Conservation (phyloP, 2,797 vertebrate species). For the Protonibea diacanthus region DNA sequence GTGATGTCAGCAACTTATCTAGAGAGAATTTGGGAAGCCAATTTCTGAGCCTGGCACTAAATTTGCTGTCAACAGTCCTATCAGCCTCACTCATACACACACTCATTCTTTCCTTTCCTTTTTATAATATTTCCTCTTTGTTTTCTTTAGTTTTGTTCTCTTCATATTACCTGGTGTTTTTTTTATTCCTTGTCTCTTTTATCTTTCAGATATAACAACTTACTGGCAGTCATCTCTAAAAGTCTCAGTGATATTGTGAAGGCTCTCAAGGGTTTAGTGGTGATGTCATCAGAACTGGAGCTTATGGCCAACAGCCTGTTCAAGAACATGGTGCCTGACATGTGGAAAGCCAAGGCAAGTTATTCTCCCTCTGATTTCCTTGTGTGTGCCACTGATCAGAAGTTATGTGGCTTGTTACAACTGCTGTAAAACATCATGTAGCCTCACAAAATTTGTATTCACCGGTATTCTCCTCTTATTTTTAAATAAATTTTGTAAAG, state of each 20-base stretch:
- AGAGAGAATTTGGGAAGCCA: not conserved
- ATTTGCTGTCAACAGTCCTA: not conserved
- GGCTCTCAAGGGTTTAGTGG: slow-evolving; percentile 92
- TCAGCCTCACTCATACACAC: not conserved
- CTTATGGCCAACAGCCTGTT: slow-evolving; percentile 92
- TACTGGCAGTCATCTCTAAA: slow-evolving; percentile 86
- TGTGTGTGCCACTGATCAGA: not conserved
- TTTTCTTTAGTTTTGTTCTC: not conserved
- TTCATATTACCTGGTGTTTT: not conserved
- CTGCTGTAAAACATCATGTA: not conserved
- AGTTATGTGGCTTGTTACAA: not conserved
- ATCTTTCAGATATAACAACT: slow-evolving; percentile 89
- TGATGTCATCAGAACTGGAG: slow-evolving; percentile 94
- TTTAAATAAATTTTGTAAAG: not conserved
- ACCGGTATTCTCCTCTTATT: not conserved
- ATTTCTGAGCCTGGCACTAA: not conserved
- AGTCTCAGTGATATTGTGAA: slow-evolving; percentile 90
- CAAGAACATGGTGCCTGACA: slow-evolving; percentile 90
- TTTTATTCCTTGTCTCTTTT: not conserved
- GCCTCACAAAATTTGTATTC: not conserved
- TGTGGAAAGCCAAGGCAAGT: slow-evolving; percentile 91
- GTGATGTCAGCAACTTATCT: slow-evolving; percentile 4
- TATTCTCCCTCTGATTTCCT: not conserved
- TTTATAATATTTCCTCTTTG: not conserved
- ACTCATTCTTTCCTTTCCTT: not conserved